phyloP scores from a whole-genome alignment of 2,888 invertebrate genomes.

The Ypsolopha sequella region DNA sequence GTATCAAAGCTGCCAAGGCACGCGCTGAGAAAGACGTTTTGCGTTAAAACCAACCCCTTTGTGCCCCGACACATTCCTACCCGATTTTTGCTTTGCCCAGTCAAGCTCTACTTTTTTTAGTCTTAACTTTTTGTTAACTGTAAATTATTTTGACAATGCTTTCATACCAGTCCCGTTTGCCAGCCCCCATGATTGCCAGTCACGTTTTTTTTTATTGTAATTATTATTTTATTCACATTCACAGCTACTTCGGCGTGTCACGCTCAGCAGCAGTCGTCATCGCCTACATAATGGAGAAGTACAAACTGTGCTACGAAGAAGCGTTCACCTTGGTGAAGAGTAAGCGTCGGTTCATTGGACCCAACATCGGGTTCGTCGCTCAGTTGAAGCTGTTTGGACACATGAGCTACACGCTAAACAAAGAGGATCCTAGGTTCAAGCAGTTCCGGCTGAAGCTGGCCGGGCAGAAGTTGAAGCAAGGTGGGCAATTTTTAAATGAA shows the following conservation, averaged over 20 bases:
- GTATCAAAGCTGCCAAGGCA: too few species aligned
- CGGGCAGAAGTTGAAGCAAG: constrained; percentile 83
- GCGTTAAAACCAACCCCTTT: too few species aligned
- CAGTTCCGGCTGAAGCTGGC: constrained; percentile 84
- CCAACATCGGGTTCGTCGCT: constrained; percentile 84
- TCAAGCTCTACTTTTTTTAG: too few species aligned
- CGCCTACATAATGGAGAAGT: constrained; percentile 89
- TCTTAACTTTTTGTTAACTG: too few species aligned
- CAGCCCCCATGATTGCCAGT: too few species aligned
- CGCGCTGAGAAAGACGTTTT: too few species aligned
- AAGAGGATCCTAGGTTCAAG: constrained; percentile 78
- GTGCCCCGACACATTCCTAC: too few species aligned
- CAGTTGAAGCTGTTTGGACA: constrained; percentile 84
- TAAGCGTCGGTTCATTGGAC: constrained; percentile 80
- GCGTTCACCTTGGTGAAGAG: constrained; percentile 77
- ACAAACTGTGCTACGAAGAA: constrained; percentile 77
- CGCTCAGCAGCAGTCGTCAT: constrained; percentile 90
- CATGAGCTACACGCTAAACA: constrained; percentile 81
- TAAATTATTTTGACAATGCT: too few species aligned
- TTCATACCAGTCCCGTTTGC: too few species aligned
- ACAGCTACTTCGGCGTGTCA: constrained; percentile 90
- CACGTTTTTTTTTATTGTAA: too few species aligned
- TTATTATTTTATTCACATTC: constrained; percentile 9
- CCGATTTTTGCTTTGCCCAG: too few species aligned
- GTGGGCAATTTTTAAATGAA: constrained; percentile 27